Evolutionary conservation across 2,888 invertebrate species (phyloP), one percentile per base, ranked within the genome.

Genomic region (Electrophaes corylata): DNA sequence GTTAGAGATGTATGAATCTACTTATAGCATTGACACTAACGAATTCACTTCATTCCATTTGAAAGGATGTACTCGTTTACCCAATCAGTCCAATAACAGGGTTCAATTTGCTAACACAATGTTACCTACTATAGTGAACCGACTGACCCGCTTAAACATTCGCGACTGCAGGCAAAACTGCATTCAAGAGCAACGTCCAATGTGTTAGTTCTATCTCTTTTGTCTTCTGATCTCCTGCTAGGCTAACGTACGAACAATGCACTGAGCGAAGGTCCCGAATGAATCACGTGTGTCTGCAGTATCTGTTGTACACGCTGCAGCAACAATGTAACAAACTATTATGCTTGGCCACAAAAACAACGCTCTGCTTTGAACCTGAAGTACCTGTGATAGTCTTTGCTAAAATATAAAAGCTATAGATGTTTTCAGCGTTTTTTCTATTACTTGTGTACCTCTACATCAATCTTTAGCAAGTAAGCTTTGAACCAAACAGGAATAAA

Each of bases 191-290:
- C 20, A 47, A 16, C 11, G 20, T 20, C 11, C 23, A 16, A 26
- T 20, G 6, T 23, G 23, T 11, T 3, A 10, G 11, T 1, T 23
- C 10, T 35, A 48, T 39, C 23, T 37, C 23, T 37, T 48, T 11
- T 5, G 16, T 11, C 39, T 48, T 48, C 16, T 48, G 39, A 16
- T 10, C 14, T 39, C 48, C 26, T 48, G 26, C 39, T 48, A 48
- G 18, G 10, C 4, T 16, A 10, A 1, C 39, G 26, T 37, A 14
- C 48, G 26, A 0, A 6, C 23, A 5, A 11, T 48, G 39, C 39
- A 48, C 48, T 26, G 10, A 26, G 11, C 26, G 16, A 48, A 48
- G 10, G 47, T 23, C 31, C 8, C 12, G 11, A n/a, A n/a, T n/a
- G n/a, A n/a, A 16, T 37, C 8, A 37, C 16, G 37, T 16, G 12